These are phyloP conservation scores for Seriola aureovittata DNA, from an alignment of 2,113 vertebrate genomes.

Conservation along the genomic window DNA sequence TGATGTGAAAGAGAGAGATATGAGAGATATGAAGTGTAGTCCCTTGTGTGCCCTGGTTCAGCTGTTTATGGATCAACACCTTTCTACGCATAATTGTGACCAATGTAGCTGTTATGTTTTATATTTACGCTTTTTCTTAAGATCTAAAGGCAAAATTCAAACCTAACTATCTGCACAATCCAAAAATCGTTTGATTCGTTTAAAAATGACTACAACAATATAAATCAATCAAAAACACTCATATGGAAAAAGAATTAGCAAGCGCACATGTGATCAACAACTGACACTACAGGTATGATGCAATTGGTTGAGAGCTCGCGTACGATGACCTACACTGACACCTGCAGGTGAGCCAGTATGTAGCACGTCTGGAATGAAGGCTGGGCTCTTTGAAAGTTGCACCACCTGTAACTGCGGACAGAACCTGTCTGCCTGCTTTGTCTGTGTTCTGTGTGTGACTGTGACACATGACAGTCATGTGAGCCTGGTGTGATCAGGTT, in stretches of 20 bases:
- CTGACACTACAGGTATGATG: background rate
- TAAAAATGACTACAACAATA: background rate
- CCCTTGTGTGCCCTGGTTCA: conserved; percentile 2
- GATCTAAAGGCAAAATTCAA: background rate
- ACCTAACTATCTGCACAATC: background rate
- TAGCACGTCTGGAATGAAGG: background rate
- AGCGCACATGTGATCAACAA: background rate
- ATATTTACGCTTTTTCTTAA: background rate
- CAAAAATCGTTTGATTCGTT: background rate
- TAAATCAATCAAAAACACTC: background rate
- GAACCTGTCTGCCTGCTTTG: background rate
- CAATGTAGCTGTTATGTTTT: background rate
- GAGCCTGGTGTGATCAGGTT: background rate
- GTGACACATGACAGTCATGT: background rate
- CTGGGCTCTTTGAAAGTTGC: background rate
- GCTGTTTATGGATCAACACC: background rate
- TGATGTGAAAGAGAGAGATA: conserved; percentile 27
- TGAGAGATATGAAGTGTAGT: conserved; percentile 16
- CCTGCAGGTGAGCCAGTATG: conserved; percentile 65
- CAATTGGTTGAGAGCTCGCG: background rate
- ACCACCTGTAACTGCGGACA: background rate
- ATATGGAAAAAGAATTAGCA: background rate
- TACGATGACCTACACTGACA: conserved; percentile 61
- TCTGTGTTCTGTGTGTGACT: background rate
- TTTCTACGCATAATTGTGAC: background rate